Percentiles rank a stretch among this genome's conserved stretches.
phyloP scores from a whole-genome alignment of 2,888 invertebrate genomes.

The Schrankia costaestrigalis region DNA sequence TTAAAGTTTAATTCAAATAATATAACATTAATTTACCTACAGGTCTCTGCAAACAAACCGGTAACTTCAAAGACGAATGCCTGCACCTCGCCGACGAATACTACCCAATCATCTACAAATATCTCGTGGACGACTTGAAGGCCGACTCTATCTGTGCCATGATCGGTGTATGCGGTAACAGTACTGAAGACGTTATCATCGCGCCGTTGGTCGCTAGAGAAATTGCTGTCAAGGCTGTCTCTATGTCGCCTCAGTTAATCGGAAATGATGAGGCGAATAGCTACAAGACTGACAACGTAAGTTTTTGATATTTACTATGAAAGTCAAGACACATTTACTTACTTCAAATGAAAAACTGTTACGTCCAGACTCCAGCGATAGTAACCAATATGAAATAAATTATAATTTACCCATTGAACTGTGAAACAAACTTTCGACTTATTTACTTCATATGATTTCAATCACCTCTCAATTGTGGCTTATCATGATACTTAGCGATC shows the following conservation, averaged over 20 bases:
- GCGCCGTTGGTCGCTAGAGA: constrained; percentile 82
- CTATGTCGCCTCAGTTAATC: constrained; percentile 41
- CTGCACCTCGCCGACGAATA: constrained; percentile 88
- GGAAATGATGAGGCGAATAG: constrained; percentile 64
- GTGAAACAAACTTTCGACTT: too few species aligned
- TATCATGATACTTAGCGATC: too few species aligned
- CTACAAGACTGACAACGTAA: constrained; percentile 42
- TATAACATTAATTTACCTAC: not conserved
- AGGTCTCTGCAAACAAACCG: constrained; percentile 90
- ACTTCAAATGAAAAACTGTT: too few species aligned
- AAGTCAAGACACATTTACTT: too few species aligned
- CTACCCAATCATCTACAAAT: constrained; percentile 86
- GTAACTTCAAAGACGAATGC: constrained; percentile 87
- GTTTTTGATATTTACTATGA: constrained; percentile 5
- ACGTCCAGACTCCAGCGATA: too few species aligned
- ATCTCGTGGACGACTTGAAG: constrained; percentile 84
- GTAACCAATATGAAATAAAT: too few species aligned
- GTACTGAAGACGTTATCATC: constrained; percentile 62
- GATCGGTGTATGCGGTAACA: constrained; percentile 84
- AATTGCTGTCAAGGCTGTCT: constrained; percentile 49
- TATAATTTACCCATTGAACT: too few species aligned
- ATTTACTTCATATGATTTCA: too few species aligned
- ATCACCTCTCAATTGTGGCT: too few species aligned
- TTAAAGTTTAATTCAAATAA: too few species aligned
- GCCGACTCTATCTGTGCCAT: constrained; percentile 85